Evolutionary conservation across 2,888 invertebrate species (phyloP).

Genomic region (Baccha elongata): DNA sequence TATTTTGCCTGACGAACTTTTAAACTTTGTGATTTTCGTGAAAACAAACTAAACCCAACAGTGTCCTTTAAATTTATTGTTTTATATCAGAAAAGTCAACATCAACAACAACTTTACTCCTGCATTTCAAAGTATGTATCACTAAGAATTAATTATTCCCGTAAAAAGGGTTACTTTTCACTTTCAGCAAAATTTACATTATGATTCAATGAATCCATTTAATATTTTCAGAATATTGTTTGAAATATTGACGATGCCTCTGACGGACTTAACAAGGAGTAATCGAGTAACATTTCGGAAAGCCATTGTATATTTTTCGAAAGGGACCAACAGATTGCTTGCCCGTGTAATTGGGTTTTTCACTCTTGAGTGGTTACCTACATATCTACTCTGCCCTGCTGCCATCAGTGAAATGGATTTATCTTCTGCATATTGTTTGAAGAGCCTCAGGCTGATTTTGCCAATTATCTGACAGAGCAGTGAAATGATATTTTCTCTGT

Average conservation of each 20-base stretch:
- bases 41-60: neutral
- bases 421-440: constrained; percentile 1
- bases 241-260: neutral
- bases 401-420: neutral
- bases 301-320: neutral
- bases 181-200: neutral
- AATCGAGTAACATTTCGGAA: constrained; percentile 31
- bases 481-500: neutral
- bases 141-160: neutral
- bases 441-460: neutral
- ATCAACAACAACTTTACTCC: neutral
- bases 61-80: constrained; percentile 11
- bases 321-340: neutral
- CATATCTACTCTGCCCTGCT: no score
- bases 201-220: neutral
- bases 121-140: neutral
- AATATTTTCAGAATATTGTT: neutral
- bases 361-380: constrained; percentile 23
- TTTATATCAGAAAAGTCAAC: neutral
- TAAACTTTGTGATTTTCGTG: constrained; percentile 18
- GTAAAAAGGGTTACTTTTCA: neutral
- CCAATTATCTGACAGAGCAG: constrained; percentile 23
- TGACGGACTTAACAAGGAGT: neutral
- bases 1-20: neutral
- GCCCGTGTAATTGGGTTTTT: constrained; percentile 44